Base-by-base conservation (phyloP, 2,888 invertebrate genomes). In the Scrobipalpa costella region DNA sequence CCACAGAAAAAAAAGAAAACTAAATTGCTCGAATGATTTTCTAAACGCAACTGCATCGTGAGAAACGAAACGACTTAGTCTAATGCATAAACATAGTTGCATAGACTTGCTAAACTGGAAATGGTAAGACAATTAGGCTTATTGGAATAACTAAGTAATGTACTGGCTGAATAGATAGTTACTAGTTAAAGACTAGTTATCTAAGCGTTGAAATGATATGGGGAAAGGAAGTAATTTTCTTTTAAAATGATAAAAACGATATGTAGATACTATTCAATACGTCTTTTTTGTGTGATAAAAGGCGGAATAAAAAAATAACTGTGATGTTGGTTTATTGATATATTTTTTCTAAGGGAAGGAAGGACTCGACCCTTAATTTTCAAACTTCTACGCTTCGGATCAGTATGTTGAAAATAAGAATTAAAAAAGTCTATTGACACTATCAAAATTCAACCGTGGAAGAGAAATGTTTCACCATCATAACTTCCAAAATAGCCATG, bases 91-190 rank as follows among this genome's bases (percentile, higher is more conserved):
- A 58, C 19, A 40, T 58, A 40, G 33, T 27, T 55, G 55, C 55
- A 34, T 52, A 50, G 27, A 27, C 27, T 55, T 55, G 58, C 40
- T 58, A 40, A 40, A 55, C 38, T 58, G 38, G 57, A 57, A 57
- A 38, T 57, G 33, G 38, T 38, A 19, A 58, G 19, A 19, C 58
- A 40, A 58, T 40, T 58, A 58, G 9, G 58, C 21, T 40, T 58
- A 55, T 55, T 34, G 68, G 60, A 64, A 68, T 66, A 63, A 59
- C 63, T 68, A 58, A 66, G 66, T 66, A 68, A 70, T 68, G n/a
- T 15, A 3, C 44, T 15, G 19, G 19, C 15, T 49, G 17, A 50
- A 50, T 50, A 50, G 50, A 15, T 49, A 49, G 15, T 27, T 9
- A 57, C 57, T 44, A 49, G 27, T 7, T 52, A n/a, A 33, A n/a